Percentiles rank a stretch among this genome's conserved stretches.
phyloP scores from a whole-genome alignment of 2,113 vertebrate species.

The Sceloporus undulatus region DNA sequence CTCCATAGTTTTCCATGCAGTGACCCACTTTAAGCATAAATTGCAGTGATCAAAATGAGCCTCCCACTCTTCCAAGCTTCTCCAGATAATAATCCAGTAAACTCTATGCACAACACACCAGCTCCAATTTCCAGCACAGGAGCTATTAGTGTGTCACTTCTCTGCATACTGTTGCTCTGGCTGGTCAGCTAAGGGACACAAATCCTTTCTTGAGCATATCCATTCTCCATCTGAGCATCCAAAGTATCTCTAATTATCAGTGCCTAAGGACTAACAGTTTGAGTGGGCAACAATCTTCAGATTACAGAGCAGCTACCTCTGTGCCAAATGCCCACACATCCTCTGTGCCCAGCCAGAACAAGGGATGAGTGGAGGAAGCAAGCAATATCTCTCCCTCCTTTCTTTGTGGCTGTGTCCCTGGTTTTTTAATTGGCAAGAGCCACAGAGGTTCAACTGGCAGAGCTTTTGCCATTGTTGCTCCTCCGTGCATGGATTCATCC shows the following conservation, averaged over 20 bases:
- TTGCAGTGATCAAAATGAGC: neutral
- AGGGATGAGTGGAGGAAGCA: neutral
- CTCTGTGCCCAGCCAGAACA: neutral
- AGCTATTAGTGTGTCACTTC: neutral
- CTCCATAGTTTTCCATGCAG: neutral
- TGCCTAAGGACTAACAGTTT: neutral
- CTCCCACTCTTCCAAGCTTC: neutral
- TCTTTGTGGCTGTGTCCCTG: neutral
- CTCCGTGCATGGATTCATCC: neutral
- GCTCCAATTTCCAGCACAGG: neutral
- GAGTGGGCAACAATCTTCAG: neutral
- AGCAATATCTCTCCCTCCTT: too few relatives aligned
- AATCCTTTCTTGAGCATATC: neutral
- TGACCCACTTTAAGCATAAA: neutral
- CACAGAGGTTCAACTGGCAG: neutral
- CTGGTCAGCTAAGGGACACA: neutral
- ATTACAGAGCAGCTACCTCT: neutral
- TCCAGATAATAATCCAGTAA: neutral
- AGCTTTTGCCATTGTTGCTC: neutral
- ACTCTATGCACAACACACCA: neutral
- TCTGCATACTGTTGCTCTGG: neutral
- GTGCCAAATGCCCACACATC: neutral
- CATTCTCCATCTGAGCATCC: neutral
- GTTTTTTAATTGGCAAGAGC: neutral
- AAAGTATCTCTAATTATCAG: neutral